These are phyloP conservation scores for Datnioides undecimradiatus DNA, from an alignment of 2,113 vertebrate genomes.

Conservation along the genomic window DNA sequence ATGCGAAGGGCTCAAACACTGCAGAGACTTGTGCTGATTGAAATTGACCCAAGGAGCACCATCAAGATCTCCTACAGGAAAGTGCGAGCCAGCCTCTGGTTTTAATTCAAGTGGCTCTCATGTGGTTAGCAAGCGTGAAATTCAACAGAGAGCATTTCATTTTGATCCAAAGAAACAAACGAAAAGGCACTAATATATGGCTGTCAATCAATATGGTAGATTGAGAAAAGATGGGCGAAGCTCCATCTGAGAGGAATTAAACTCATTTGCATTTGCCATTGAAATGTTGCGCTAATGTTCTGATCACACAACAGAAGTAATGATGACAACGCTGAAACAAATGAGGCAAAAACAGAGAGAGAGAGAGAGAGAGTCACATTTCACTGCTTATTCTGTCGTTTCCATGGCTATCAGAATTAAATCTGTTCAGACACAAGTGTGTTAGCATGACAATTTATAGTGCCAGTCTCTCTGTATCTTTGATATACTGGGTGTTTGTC, in stretches of 20 bases:
- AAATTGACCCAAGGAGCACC: slow-evolving; percentile 64
- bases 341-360: slow-evolving; percentile 22
- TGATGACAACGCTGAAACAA: slow-evolving; percentile 35
- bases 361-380: slow-evolving; percentile 12
- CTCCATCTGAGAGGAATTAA: slow-evolving; percentile 45
- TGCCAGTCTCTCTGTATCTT: slow-evolving; percentile 17
- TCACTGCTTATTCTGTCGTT: slow-evolving; percentile 10
- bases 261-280: slow-evolving; percentile 53
- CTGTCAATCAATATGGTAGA: slow-evolving; percentile 62
- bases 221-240: slow-evolving; percentile 36
- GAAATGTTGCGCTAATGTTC: slow-evolving; percentile 33
- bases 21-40: slow-evolving; percentile 66
- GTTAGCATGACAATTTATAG: slow-evolving; percentile 32
- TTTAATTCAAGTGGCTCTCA: slow-evolving; percentile 69
- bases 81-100: slow-evolving; percentile 48
- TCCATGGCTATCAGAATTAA: neutral
- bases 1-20: slow-evolving; percentile 41
- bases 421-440: slow-evolving; percentile 22
- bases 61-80: slow-evolving; percentile 64
- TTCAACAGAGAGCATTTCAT: slow-evolving; percentile 58
- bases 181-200: slow-evolving; percentile 44
- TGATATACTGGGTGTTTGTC: slow-evolving; percentile 33
- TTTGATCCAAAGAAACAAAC: slow-evolving; percentile 53
- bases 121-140: slow-evolving; percentile 56
- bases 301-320: slow-evolving; percentile 23